Evolutionary conservation across 2,888 invertebrate genomes (phyloP).

Genomic region (Epistrophe grossulariae): DNA sequence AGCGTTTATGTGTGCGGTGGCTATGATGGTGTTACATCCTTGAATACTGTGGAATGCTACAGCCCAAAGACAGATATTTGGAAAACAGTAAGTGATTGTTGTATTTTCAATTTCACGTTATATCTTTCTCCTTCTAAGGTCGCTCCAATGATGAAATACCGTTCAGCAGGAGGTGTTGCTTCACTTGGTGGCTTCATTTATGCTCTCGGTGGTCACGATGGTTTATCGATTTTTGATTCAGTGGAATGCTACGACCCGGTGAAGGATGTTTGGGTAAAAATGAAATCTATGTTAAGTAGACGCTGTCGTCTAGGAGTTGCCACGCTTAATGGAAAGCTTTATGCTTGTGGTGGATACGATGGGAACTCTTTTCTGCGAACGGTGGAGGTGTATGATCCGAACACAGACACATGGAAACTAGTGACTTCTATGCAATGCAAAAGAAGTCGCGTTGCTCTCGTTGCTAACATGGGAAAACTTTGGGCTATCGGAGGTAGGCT

Average conservation of each 20-base stretch:
- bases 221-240: slow-evolving; percentile 93
- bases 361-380: slow-evolving; percentile 92
- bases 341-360: slow-evolving; percentile 94
- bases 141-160: slow-evolving; percentile 84
- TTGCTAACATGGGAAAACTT: slow-evolving; percentile 92
- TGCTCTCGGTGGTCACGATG: slow-evolving; percentile 94
- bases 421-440: slow-evolving; percentile 93
- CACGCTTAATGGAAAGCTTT: slow-evolving; percentile 91
- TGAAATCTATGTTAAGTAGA: slow-evolving; percentile 91
- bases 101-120: neutral
- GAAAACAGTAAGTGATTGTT: slow-evolving; percentile 86
- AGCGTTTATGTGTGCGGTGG: slow-evolving; percentile 93
- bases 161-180: slow-evolving; percentile 89
- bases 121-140: slow-evolving; percentile 78
- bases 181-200: slow-evolving; percentile 89
- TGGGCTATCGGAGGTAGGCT: slow-evolving; percentile 90
- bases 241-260: slow-evolving; percentile 92
- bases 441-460: slow-evolving; percentile 91
- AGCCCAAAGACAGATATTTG: slow-evolving; percentile 90
- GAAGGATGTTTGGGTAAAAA: slow-evolving; percentile 89
- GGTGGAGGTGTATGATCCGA: slow-evolving; percentile 92
- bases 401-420: slow-evolving; percentile 90
- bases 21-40: slow-evolving; percentile 92
- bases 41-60: slow-evolving; percentile 92
- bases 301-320: slow-evolving; percentile 93